Conservation (phyloP, 2,113 vertebrate genomes). For the Mus spicilegus region DNA sequence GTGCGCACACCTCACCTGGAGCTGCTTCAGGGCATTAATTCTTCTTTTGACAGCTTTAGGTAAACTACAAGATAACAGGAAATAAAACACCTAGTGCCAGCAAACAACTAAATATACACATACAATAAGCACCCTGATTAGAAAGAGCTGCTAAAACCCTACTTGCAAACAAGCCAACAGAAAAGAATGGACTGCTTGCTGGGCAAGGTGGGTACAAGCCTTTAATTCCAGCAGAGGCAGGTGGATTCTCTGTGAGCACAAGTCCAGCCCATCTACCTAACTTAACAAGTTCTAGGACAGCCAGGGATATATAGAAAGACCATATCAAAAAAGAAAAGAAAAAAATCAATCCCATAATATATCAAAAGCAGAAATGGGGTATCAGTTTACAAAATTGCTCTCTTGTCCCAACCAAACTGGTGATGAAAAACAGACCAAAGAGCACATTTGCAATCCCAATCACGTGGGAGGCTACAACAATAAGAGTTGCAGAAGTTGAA, state of each 20-base stretch:
- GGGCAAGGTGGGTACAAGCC: background rate
- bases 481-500: background rate
- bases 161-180: background rate
- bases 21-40: conserved; percentile 96
- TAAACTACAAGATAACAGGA: conserved; percentile 84
- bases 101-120: background rate
- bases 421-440: background rate
- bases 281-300: background rate
- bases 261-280: background rate
- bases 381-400: background rate
- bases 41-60: conserved; percentile 96
- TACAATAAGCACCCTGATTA: background rate
- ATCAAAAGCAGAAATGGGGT: background rate
- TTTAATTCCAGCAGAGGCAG: background rate
- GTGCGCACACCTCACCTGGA: conserved; percentile 96
- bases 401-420: background rate
- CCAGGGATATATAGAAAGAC: background rate
- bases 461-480: background rate
- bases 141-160: background rate
- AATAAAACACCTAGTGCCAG: background rate
- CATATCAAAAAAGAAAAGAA: background rate
- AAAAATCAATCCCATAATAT: background rate
- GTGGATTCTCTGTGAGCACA: background rate
- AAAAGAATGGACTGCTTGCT: background rate
- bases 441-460: background rate